A percentile compares a stretch with the other conserved stretches of the same genome.
Conservation (phyloP, 2,113 vertebrate species). For the Centropristis striata region DNA sequence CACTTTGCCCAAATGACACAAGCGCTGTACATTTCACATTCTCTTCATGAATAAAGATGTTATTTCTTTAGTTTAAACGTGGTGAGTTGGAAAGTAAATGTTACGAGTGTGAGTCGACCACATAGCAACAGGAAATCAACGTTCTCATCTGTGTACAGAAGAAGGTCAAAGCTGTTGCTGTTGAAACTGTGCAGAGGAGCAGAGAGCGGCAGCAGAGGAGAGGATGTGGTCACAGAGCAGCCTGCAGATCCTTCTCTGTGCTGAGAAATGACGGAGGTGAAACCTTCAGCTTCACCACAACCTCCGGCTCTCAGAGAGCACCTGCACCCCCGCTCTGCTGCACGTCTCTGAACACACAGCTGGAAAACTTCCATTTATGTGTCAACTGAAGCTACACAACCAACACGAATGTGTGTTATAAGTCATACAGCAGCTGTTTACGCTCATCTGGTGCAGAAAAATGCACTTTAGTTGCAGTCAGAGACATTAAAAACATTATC, state of each 20-base stretch:
- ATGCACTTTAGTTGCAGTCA: neutral
- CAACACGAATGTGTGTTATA: neutral
- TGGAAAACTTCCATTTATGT: slow-evolving; percentile 34
- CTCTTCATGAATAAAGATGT: neutral
- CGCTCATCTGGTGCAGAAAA: slow-evolving; percentile 5
- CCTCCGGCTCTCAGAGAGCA: slow-evolving; percentile 17
- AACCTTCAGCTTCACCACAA: slow-evolving; percentile 60
- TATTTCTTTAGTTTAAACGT: neutral
- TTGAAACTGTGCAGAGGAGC: slow-evolving; percentile 38
- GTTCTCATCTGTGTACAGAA: slow-evolving; percentile 17
- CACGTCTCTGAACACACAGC: slow-evolving; percentile 46
- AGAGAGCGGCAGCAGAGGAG: slow-evolving; percentile 24
- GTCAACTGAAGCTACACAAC: slow-evolving; percentile 54
- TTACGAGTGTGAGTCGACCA: neutral
- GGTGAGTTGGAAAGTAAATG: slow-evolving; percentile 5
- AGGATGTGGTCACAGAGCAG: slow-evolving; percentile 78
- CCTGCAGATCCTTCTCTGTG: slow-evolving; percentile 20
- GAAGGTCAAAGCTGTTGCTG: slow-evolving; percentile 49
- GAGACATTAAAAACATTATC: neutral
- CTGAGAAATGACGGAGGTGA: slow-evolving; percentile 40
- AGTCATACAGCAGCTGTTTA: neutral
- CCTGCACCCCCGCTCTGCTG: slow-evolving; percentile 48
- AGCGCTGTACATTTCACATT: neutral
- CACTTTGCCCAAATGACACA: neutral
- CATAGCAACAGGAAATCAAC: slow-evolving; percentile 51